Evolutionary conservation across 2,113 vertebrate genomes (phyloP), one percentile per base, ranked within the genome.

Genomic region (Pygoscelis adeliae): DNA sequence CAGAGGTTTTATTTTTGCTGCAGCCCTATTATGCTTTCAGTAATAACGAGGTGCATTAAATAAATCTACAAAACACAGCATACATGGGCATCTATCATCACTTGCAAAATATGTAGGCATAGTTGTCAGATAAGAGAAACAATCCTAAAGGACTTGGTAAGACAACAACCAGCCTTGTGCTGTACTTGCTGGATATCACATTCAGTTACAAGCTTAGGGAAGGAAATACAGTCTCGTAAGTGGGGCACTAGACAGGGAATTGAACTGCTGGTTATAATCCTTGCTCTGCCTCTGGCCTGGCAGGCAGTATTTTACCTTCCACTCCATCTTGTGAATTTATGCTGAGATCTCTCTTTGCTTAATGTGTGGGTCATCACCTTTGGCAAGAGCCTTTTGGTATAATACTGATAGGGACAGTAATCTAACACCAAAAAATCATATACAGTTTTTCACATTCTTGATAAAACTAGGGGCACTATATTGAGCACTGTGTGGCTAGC

Each of bases 1-100:
- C 73, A 89, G 87, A 72, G 87, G 77, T 72, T 96, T 96, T 86
- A 59, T 74, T 93, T 91, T 65, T 67, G 50, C 40, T 67, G 47
- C 27, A 89, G 42, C 30, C 36, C 40, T 32, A 18, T 74, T 50
- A 61, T 25, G 30, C 25, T 86, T 93, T 70, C 83, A 36, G 27
- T 92, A 96, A 83, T 49, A 88, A 49, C 15, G 34, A 85, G 38
- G 6, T 58, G 58, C 80, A 78, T 92, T 77, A 87, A 95, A 90
- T 50, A 89, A 70, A 89, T 58, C 58, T 74, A 63, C 70, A 93
- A 89, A 80, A 83, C 53, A 27, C 5, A 44, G 30, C 16, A 8
- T 84, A 55, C 50, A 14, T 26, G 10, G 46, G 53, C 55, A 87
- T 59, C 76, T 87, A 63, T 87, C 85, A 89, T 36, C 61, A 55